A percentile compares a stretch with the other conserved stretches of the same genome.
phyloP scores from a whole-genome alignment of 2,113 vertebrate genomes.

The Tinamus guttatus region DNA sequence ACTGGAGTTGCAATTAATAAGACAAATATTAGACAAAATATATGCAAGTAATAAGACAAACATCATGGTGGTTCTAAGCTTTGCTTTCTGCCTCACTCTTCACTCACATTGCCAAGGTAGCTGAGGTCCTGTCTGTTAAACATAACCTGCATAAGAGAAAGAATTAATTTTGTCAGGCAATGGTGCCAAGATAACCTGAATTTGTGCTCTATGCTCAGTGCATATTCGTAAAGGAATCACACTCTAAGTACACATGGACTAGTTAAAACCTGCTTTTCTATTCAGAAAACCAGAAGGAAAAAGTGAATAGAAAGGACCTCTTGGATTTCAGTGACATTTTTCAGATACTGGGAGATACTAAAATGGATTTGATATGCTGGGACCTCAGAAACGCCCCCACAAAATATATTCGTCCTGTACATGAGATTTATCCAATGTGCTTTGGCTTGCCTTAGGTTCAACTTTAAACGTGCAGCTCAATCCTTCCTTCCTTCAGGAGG shows the following conservation, averaged over 20 bases:
- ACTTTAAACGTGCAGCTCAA: neutral
- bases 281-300: neutral
- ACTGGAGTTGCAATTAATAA: neutral
- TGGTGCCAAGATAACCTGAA: neutral
- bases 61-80: neutral
- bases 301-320: neutral
- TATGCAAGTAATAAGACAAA: neutral
- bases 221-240: neutral
- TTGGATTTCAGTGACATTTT: neutral
- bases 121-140: neutral
- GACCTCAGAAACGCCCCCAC: neutral
- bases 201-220: neutral
- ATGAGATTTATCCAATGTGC: neutral
- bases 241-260: neutral
- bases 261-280: neutral
- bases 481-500: neutral
- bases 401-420: neutral
- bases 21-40: too few species aligned
- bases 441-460: neutral
- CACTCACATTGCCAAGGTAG: neutral
- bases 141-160: neutral
- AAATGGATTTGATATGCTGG: neutral
- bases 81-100: neutral
- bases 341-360: neutral
- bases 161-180: neutral